Base-by-base conservation (phyloP, 2,113 vertebrate species). In the Albula goreensis region DNA sequence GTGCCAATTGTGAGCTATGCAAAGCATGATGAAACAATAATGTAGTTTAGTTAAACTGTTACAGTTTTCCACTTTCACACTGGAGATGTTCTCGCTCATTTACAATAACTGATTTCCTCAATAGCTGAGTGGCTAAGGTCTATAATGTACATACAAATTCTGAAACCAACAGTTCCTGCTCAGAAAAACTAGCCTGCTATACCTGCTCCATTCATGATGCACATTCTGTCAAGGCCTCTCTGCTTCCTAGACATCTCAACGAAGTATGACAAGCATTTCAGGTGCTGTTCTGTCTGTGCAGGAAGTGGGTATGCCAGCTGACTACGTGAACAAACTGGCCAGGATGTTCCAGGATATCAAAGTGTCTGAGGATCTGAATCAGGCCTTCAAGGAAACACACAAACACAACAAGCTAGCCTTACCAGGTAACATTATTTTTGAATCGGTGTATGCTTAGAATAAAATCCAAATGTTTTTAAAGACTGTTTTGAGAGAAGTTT, bases 341-440 rank as follows among this genome's bases (percentile, higher is more conserved):
- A 95, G 98, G 90, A 99, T 99, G 98, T 99, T 99, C 92, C 98
- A 99, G 85, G 98, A 99, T 95, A 99, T 99, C 92, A 99, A 99
- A 94, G 98, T 99, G 84, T 99, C 98, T 50, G 98, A 99, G 96
- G 98, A 99, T 92, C 96, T 99, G 91, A 99, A 99, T 92, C 98
- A 99, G 86, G 97, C 97, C 66, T 99, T 99, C 93, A 99, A 99
- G 93, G 98, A 99, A 95, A 98, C 98, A 97, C 98, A 99, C 90
- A 99, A 99, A 96, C 98, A 99, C 84, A 99, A 99, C 95, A 99
- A 97, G 87, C 95, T 99, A 66, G 97, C 98, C 84, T 95, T 99
- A 91, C 97, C 98, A 96, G 98, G 98, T 99, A 94, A 89, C 90
- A 49, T 88, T 91, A 50, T 70, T 22, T 56, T 56, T 31, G 25